Evolutionary conservation across 2,113 vertebrate genomes (phyloP), one percentile per base, ranked within the genome.

Genomic region (Apeltes quadracus): DNA sequence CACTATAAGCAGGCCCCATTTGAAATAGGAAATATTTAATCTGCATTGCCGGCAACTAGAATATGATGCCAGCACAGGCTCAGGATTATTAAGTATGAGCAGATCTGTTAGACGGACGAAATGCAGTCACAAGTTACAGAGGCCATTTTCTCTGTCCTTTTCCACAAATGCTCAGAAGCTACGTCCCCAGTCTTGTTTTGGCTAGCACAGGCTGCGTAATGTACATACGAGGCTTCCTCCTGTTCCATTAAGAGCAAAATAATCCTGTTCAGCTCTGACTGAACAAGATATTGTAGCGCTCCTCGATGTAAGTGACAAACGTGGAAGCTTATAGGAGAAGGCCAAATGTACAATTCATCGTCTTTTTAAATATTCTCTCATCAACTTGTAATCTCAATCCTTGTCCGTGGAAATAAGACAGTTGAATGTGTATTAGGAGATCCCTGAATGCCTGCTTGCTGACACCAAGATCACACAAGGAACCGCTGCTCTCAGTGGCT

Each of bases 141-240:
- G 57, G 62, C 73, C 79, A 76, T 88, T 87, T 79, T 74, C 72
- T 75, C 66, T 73, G 75, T 77, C 62, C 70, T 75, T 79, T 86
- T 75, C 59, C 61, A 29, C 53, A 54, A 39, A 79, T 39, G 14
- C 44, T 79, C 77, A 48, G 61, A 63, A 51, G 58, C 72, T 59
- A 22, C 5, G 10, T 66, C 13, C 55, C 59, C 22, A n/a, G 13
- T 67, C 36, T 70, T 76, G 65, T 78, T 80, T 72, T 53, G 68
- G 67, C 51, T 14, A 44, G n/a, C 48, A 41, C 34, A 18, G n/a
- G 39, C n/a, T 16, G 53, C 38, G 66, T 74, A 62, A 46, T 46
- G 32, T 69, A 51, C 14, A 38, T 18, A 58, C 46, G 71, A 68
- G 38, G 51, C 56, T 80, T 54, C 20, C 29, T 34, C 55, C 12